A percentile compares a stretch with the other conserved stretches of the same genome.
Evolutionary conservation across 2,113 vertebrate species (phyloP).

Genomic region (Phocoena phocoena): DNA sequence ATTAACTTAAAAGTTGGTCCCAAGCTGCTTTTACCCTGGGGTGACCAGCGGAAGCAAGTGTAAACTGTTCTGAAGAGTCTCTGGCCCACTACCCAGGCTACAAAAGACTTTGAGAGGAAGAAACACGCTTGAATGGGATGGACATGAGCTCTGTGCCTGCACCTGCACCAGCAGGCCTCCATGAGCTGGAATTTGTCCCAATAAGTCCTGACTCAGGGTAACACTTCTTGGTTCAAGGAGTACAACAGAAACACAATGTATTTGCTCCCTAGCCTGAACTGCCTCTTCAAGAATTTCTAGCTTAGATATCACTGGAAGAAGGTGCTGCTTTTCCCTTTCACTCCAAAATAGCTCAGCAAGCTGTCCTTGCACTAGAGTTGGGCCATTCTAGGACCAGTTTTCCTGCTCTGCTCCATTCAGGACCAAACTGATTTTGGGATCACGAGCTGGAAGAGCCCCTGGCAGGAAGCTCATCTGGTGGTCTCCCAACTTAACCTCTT

Average conservation of each 20-base stretch:
- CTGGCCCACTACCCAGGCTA: background rate
- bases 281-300: no score
- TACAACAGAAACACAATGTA: rapidly evolving
- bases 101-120: background rate
- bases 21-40: rapidly evolving
- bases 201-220: rapidly evolving
- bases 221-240: no score
- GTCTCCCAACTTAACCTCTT: background rate
- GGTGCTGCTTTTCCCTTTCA: rapidly evolving
- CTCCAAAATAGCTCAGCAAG: background rate
- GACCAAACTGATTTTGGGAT: rapidly evolving
- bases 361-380: no score
- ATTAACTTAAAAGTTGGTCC: background rate
- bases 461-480: rapidly evolving
- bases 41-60: background rate
- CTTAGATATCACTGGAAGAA: background rate
- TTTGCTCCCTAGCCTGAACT: background rate
- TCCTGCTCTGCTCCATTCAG: background rate
- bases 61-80: no score
- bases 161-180: no score
- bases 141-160: no score
- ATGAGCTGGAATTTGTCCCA: background rate
- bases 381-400: no score
- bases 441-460: background rate
- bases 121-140: rapidly evolving